phyloP scores from a whole-genome alignment of 2,888 invertebrate genomes.

The Tubulanus polymorphus region DNA sequence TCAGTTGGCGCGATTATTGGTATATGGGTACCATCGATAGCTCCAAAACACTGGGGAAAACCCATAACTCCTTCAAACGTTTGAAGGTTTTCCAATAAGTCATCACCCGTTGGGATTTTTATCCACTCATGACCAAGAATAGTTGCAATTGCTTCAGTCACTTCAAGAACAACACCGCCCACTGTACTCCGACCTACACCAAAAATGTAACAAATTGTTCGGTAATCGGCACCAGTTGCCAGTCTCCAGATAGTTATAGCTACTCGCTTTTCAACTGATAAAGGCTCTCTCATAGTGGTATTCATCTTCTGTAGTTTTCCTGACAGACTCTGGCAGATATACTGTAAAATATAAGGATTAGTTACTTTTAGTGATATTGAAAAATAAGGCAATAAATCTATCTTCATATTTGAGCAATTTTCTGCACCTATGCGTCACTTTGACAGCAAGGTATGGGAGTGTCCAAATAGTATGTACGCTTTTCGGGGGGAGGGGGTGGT shows the following conservation, averaged over 20 bases:
- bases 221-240: conserved; percentile 11
- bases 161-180: conserved; percentile 3
- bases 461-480: no score
- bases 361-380: no score
- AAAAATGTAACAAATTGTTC: conserved; percentile 15
- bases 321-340: neutral
- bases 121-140: conserved; percentile 2
- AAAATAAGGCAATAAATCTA: no score
- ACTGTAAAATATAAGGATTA: neutral
- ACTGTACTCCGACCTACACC: conserved; percentile 11
- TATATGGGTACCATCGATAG: conserved; percentile 18
- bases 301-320: neutral
- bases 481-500: no score
- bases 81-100: conserved; percentile 3
- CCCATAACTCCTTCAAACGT: conserved; percentile 7
- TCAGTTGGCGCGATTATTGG: conserved; percentile 10
- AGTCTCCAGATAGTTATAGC: conserved; percentile 2
- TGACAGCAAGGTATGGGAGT: no score
- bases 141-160: conserved; percentile 4
- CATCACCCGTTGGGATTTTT: conserved; percentile 7
- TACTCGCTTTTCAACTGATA: neutral
- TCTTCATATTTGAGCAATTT: no score
- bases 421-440: no score
- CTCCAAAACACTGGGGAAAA: conserved; percentile 16
- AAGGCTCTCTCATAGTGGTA: neutral